Evolutionary conservation across 2,113 vertebrate species (phyloP), one percentile per base, ranked within the genome.

Genomic region (Nestor notabilis): DNA sequence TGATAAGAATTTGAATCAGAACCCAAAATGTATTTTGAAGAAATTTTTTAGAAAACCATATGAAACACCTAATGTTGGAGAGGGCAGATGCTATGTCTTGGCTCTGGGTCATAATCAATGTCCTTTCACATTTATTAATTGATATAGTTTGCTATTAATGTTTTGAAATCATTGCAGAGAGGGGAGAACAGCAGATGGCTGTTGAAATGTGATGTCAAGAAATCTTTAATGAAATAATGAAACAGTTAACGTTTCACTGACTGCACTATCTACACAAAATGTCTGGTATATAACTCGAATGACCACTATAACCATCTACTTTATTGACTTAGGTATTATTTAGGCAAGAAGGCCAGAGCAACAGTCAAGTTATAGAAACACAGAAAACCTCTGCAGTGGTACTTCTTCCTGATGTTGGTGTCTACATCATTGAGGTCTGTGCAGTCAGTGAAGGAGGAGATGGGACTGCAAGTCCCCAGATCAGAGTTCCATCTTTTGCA

Each of bases 391-490:
- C 99, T 74, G 99, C 99, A 4, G 97, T 99, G 79, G 97, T 99
- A 6, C 98, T 99, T 21, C 99, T 99, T 74, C 98, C 99, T 1
- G 99, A 99, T 72, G 99, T 98, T 75, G 99, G 99, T 25, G 98
- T 99, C 87, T 99, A 99, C 63, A 98, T 99, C 96, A 99, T 99
- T 18, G 99, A 99, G 97, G 99, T 99, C 49, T 98, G 99, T 44
- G 98, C 99, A 3, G 98, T 99, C 88, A 99, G 99, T 46, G 99
- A 99, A 97, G 99, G 99, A 63, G 99, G 99, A 13, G 99, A 99
- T 87, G 99, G 99, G 55, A 98, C 98, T 2, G 95, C 98, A 16
- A 99, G 99, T 95, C 98, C 99, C 46, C 99, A 99, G 74, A 99
- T 99, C 87, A 99, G 99, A 96, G 97, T 99, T 44, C 98, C 99